Evolutionary conservation across 2,888 invertebrate genomes (phyloP).

Genomic region (Corythucha ciliata): DNA sequence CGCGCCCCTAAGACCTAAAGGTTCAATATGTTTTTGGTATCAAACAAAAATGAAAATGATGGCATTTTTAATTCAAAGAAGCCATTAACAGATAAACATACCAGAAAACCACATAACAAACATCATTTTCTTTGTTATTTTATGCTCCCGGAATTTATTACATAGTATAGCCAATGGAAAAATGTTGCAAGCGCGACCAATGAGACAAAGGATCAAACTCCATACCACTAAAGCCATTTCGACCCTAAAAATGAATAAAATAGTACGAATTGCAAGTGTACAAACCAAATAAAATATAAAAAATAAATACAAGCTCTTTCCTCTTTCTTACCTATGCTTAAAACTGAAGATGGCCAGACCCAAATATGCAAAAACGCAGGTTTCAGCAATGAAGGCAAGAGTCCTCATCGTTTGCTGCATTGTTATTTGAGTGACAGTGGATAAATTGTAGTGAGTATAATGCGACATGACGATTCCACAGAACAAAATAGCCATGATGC

Average conservation of each 20-base stretch:
- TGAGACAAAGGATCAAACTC: slow-evolving; percentile 83
- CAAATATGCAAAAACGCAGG: slow-evolving; percentile 96
- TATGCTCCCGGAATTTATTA: slow-evolving; percentile 93
- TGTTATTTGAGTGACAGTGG: slow-evolving; percentile 96
- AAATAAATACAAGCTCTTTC: background rate
- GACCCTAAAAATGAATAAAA: slow-evolving; percentile 46
- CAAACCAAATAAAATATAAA: background rate
- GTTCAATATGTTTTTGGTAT: slow-evolving; percentile 36
- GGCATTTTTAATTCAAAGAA: slow-evolving; percentile 2
- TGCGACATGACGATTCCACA: slow-evolving; percentile 99
- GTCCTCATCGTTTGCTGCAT: slow-evolving; percentile 99
- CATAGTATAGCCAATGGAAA: slow-evolving; percentile 88
- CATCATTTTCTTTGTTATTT: slow-evolving; percentile 97
- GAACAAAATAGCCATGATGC: slow-evolving; percentile 98
- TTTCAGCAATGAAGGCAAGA: slow-evolving; percentile 94
- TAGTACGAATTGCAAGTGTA: background rate
- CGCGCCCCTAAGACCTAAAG: slow-evolving; percentile 77
- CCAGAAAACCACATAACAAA: slow-evolving; percentile 99
- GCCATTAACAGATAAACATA: slow-evolving; percentile 41
- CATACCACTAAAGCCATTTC: slow-evolving; percentile 66
- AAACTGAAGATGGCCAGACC: slow-evolving; percentile 93
- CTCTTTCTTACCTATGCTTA: slow-evolving; percentile 68
- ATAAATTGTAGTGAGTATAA: slow-evolving; percentile 96
- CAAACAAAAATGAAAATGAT: slow-evolving; percentile 15
- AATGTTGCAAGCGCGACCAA: slow-evolving; percentile 93